A percentile compares a stretch with the other conserved stretches of the same genome.
These are phyloP conservation scores for Hypotaenidia philippensis DNA, from an alignment of 2,797 vertebrate species.

Conservation along the genomic window DNA sequence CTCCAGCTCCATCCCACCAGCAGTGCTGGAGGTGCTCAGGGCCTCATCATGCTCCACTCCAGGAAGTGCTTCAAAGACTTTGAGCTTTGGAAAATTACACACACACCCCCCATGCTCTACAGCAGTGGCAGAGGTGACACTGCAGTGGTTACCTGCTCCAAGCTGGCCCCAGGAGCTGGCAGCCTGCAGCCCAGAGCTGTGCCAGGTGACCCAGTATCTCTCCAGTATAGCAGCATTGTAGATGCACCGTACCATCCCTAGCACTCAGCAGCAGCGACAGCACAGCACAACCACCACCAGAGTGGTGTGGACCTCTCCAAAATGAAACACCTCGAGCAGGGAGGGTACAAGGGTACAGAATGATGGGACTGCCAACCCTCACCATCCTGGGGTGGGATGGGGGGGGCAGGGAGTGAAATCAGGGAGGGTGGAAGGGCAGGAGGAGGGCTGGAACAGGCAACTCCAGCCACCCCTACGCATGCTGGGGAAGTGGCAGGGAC, in stretches of 20 bases:
- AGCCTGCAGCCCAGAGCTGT: fast-evolving
- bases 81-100: neutral
- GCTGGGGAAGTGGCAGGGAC: neutral
- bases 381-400: neutral
- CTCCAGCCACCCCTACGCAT: neutral
- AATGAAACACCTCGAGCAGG: fast-evolving
- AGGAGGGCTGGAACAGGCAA: fast-evolving
- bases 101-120: neutral
- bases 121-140: neutral
- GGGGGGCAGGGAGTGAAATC: too few species aligned
- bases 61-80: neutral
- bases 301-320: fast-evolving
- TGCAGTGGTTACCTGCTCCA: fast-evolving
- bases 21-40: neutral
- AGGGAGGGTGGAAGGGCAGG: neutral
- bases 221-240: fast-evolving
- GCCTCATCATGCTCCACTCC: neutral
- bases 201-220: fast-evolving
- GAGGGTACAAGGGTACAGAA: neutral
- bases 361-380: neutral
- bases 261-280: fast-evolving
- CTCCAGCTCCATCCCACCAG: neutral
- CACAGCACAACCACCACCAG: fast-evolving
- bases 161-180: fast-evolving
- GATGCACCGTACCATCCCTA: fast-evolving